Base-by-base conservation (phyloP, 2,797 vertebrate genomes). In the Lophius americanus region DNA sequence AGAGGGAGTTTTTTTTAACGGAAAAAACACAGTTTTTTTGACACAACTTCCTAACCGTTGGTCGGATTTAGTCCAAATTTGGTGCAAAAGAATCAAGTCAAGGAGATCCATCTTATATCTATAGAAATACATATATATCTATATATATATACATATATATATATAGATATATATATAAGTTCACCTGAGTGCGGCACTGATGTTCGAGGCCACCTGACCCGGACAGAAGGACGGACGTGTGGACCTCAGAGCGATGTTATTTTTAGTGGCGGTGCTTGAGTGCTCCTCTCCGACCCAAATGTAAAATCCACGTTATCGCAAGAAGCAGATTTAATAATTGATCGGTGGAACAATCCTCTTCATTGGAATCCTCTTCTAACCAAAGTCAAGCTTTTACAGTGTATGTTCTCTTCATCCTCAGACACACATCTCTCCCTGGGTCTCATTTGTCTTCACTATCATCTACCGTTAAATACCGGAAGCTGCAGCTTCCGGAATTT, bases 261-360 rank as follows among this genome's bases (percentile, higher is more conserved):
- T 89, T 92, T 85, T 90, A 85, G 87, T 76, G 64, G 37, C 80
- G 60, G 81, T 46, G 60, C 77, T 87, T 82, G 85, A 87, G 82
- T 85, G 82, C 79, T 81, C 77, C 66, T 76, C 76, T 84, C 69
- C 78, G 68, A 66, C 58, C 56, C 13, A 49, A 67, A 84, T 82
- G 70, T 38, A 39, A 63, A 85, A 83, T 41, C 43, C 60, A 9
- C 74, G 64, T 68, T 72, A 58, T 49, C 0, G 42, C 39, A 67
- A 76, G 79, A 60, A 80, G 76, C 50, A 39, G 50, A 37, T 23
- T 85, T n/a, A 83, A 85, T 81, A 57, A 76, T 79, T 69, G n/a
- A 84, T 70, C 32, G 60, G 38, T 55, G 9, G 46, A 3, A 70
- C 23, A 76, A 75, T 54, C 0, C 54, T 72, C 11, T 9, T 23